Base-by-base conservation (phyloP, 2,113 vertebrate genomes). In the Stigmatopora argus region DNA sequence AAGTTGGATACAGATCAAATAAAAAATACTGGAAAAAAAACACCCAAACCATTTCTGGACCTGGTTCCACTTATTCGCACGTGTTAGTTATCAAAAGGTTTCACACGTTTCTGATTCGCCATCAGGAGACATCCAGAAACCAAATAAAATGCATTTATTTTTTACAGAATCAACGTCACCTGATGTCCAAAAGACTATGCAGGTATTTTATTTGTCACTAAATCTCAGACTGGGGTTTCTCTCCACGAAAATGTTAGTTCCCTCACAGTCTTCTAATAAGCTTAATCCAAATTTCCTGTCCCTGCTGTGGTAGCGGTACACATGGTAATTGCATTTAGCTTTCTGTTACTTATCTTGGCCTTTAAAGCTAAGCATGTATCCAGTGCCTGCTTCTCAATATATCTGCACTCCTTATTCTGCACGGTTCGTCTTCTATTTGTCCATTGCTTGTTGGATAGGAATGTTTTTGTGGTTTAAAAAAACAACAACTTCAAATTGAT, bases 161-260 rank as follows among this genome's bases (percentile, higher is more conserved):
- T 89, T 93, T 91, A 41, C 90, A 93, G 92, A 92, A 86, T 88
- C 84, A 18, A 79, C 84, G 61, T 80, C 83, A 51, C 71, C 89
- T 83, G 80, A 88, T 68, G 91, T 83, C 89, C 87, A 88, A 90
- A 90, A 89, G 83, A 83, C 68, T 85, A 78, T 70, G 80, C 85
- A 91, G 90, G 90, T 91, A 92, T 87, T 72, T 76, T 79, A 55
- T 86, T 75, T 85, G 77, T 79, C 78, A 77, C 66, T 75, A 49
- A 70, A 55, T 70, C 67, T 79, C 55, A 49, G 70, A 79, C 73
- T 75, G 65, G 78, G 49, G 66, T 65, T 73, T 77, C 73, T 71
- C 72, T 74, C 7, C 9, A 41, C 6, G 2, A 41, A 41, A 41
- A 41, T 41, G 38, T 10, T 41, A 49, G 53, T n/a, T n/a, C n/a